phyloP scores from a whole-genome alignment of 2,888 invertebrate genomes.

The Pristionchus mayeri region DNA sequence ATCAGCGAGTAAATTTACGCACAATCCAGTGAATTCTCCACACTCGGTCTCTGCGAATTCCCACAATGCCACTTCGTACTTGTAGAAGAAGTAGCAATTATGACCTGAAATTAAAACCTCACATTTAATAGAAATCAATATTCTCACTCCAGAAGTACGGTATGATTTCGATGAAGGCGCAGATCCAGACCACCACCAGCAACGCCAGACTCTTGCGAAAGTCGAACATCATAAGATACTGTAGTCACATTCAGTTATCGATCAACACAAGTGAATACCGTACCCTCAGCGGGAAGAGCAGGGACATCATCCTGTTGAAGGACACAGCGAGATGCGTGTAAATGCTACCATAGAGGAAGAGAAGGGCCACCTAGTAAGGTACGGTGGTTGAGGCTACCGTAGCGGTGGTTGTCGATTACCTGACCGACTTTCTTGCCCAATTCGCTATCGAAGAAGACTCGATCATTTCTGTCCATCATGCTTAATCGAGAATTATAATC shows the following conservation, averaged over 20 bases:
- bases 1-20: not conserved
- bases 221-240: conserved; percentile 39
- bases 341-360: conserved; percentile 42
- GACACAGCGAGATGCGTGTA: conserved; percentile 41
- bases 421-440: conserved; percentile 36
- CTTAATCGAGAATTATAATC: not conserved
- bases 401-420: not conserved
- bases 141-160: conserved; percentile 41
- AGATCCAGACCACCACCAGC: not conserved
- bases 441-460: conserved; percentile 25
- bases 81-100: conserved; percentile 34
- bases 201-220: not conserved
- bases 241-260: not conserved
- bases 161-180: conserved; percentile 26
- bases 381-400: not conserved
- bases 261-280: not conserved
- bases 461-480: not conserved
- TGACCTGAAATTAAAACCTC: not conserved
- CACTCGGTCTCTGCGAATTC: conserved; percentile 16
- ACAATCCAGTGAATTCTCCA: conserved; percentile 28
- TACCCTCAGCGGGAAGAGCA: conserved; percentile 29
- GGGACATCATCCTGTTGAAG: conserved; percentile 34
- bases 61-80: conserved; percentile 36
- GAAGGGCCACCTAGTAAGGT: not conserved
- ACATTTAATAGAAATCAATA: not conserved